Evolutionary conservation across 2,888 invertebrate species (phyloP), one percentile per base, ranked within the genome.

Genomic region (Pycnomerus fuliginosus): DNA sequence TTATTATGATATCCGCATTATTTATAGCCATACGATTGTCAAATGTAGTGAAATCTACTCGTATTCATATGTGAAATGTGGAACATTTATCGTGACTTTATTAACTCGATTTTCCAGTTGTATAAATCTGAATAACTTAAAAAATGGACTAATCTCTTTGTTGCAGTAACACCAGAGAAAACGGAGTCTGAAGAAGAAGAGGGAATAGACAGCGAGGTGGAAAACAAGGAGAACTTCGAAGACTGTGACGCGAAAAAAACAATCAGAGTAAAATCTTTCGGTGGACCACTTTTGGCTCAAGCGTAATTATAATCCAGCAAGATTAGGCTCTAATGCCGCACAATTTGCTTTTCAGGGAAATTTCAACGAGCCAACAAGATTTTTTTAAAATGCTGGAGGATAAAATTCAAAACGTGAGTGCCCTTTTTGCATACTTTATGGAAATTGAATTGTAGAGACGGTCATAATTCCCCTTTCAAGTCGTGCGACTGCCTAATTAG

Each of bases 371-470:
- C 70, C 93, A 93, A 74, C 82, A 89, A 67, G 90, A 93, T 69
- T 94, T 94, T 76, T 94, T 94, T 77, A 87, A 84, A 71, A 90
- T 91, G 89, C 78, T 93, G 60, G 93, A 93, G 69, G 90, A 90
- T 62, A 92, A 90, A 77, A 92, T 93, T 66, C 89, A 90, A 72
- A 86, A 84, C 75, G 91, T 91, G 76, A 78, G 79, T 74, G 52
- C n/a, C n/a, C n/a, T n/a, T n/a, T n/a, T n/a, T n/a, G n/a, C n/a
- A n/a, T n/a, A n/a, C n/a, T n/a, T n/a, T n/a, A n/a, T n/a, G n/a
- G n/a, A n/a, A n/a, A n/a, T n/a, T n/a, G n/a, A n/a, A n/a, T n/a
- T n/a, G n/a, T n/a, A n/a, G n/a, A n/a, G n/a, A n/a, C n/a, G n/a
- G n/a, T n/a, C n/a, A n/a, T n/a, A n/a, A n/a, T n/a, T n/a, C n/a